Evolutionary conservation across 2,888 invertebrate genomes (phyloP).

Genomic region (Himalopsyche tibetana): DNA sequence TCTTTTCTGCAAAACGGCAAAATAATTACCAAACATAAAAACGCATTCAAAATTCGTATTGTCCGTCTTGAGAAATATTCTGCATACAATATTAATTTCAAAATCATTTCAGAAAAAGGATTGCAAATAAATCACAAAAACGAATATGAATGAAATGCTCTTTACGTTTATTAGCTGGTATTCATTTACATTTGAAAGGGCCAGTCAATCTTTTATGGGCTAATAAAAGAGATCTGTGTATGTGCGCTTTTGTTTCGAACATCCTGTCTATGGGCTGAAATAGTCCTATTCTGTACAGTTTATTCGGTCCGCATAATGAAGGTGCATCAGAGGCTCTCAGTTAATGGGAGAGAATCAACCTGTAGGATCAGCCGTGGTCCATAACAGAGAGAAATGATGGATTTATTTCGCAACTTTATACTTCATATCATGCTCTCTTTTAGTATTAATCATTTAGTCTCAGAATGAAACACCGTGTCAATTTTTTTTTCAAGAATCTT

Average conservation of each 20-base stretch:
- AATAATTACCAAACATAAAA: too few relatives aligned
- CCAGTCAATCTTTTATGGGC: constrained; percentile 45
- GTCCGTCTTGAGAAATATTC: too few relatives aligned
- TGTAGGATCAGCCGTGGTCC: neutral
- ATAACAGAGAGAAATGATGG: too few relatives aligned
- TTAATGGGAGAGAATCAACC: constrained; percentile 16
- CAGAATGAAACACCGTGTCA: too few relatives aligned
- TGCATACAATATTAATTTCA: neutral
- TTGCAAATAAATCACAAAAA: constrained; percentile 3
- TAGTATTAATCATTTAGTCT: too few relatives aligned
- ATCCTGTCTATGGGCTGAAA: constrained; percentile 57
- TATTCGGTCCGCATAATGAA: neutral
- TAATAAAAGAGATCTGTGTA: constrained; percentile 44
- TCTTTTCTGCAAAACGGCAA: too few relatives aligned
- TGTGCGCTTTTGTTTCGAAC: constrained; percentile 51
- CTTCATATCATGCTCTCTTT: too few relatives aligned
- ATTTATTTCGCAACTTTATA: too few relatives aligned
- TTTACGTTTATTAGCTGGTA: neutral
- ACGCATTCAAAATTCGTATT: too few relatives aligned
- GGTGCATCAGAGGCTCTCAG: constrained; percentile 24
- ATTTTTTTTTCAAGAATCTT: too few relatives aligned
- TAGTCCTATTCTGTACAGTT: constrained; percentile 43
- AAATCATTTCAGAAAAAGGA: neutral
- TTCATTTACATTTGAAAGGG: constrained; percentile 34
- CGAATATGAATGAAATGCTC: neutral